Percentiles rank a stretch among this genome's conserved stretches.
phyloP scores from a whole-genome alignment of 2,888 invertebrate species.

The Rhopalosiphum nymphaeae region DNA sequence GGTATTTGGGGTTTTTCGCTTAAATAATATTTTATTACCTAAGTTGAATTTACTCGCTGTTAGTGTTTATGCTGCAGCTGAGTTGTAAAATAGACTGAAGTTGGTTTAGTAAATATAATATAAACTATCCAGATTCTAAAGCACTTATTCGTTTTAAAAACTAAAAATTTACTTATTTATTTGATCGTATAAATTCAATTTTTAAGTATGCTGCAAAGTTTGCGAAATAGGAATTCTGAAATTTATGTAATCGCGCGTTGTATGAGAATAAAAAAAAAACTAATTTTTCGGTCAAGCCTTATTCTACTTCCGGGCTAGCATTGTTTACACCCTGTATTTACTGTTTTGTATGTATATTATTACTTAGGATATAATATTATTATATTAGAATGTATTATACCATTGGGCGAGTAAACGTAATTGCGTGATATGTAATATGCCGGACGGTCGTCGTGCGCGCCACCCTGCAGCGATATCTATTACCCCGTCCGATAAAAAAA shows the following conservation, averaged over 20 bases:
- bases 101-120: neutral
- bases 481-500: slow-evolving; percentile 6
- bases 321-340: neutral
- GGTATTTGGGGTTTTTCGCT: neutral
- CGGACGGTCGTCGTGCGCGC: neutral
- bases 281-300: neutral
- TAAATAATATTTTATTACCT: neutral
- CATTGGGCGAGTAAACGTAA: neutral
- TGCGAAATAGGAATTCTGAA: neutral
- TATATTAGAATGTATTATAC: neutral
- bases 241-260: neutral
- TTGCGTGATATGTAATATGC: neutral
- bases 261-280: neutral
- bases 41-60: neutral
- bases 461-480: slow-evolving; percentile 44
- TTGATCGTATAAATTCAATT: neutral
- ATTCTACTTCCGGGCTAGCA: neutral
- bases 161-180: neutral
- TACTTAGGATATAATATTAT: slow-evolving; percentile 4
- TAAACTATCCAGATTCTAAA: neutral
- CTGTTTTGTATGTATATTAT: neutral
- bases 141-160: neutral
- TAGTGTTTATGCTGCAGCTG: neutral
- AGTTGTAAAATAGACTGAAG: neutral
- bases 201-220: neutral